phyloP scores from a whole-genome alignment of 1,140 invertebrate genomes.

The Thaumatotibia leucotreta region DNA sequence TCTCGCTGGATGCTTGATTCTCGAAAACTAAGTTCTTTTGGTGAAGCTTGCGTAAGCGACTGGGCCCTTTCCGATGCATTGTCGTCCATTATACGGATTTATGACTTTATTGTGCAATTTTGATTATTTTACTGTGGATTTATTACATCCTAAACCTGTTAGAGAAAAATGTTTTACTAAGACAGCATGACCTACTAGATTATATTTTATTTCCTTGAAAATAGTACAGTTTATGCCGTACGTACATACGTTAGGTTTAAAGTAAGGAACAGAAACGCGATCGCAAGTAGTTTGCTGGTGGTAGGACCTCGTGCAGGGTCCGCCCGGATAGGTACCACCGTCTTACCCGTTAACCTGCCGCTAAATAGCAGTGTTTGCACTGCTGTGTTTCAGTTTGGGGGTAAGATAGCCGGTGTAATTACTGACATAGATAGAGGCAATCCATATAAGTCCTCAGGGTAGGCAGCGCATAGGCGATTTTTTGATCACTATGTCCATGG shows the following conservation, averaged over 20 bases:
- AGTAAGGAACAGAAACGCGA: too few species aligned
- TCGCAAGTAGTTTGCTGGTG: too few species aligned
- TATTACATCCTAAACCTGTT: not conserved
- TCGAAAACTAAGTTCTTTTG: not conserved
- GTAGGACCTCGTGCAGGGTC: too few species aligned
- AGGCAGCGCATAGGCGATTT: too few species aligned
- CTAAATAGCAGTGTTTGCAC: too few species aligned
- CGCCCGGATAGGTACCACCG: too few species aligned
- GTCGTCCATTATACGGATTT: not conserved
- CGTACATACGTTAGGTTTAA: not conserved
- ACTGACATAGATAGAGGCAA: too few species aligned
- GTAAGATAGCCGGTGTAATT: too few species aligned
- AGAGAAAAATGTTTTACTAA: constrained; percentile 16
- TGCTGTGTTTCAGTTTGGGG: too few species aligned
- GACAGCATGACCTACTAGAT: constrained; percentile 36
- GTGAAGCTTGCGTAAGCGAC: not conserved
- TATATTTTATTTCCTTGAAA: constrained; percentile 9
- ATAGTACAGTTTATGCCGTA: not conserved
- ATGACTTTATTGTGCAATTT: not conserved
- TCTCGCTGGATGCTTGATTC: not conserved
- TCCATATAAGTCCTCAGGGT: too few species aligned
- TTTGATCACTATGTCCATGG: too few species aligned
- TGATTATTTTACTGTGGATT: not conserved
- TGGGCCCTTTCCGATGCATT: not conserved
- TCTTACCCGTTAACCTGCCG: too few species aligned